Evolutionary conservation across 2,113 vertebrate genomes (phyloP).

Genomic region (Brachypodius melanocephalos): DNA sequence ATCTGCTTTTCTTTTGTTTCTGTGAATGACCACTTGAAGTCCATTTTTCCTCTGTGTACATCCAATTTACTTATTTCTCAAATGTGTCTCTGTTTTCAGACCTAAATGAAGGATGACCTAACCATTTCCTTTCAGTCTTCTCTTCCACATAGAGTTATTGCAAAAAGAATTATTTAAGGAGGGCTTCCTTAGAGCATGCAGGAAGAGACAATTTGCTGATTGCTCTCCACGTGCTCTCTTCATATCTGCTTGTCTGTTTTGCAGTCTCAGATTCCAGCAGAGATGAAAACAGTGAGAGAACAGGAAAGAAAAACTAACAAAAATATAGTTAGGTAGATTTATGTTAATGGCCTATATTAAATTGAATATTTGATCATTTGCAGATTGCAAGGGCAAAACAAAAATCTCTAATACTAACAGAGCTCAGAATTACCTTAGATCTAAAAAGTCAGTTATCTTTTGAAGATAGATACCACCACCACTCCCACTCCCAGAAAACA

Average conservation of each 20-base stretch:
- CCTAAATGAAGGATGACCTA: background rate
- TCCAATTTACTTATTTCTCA: background rate
- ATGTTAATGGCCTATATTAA: background rate
- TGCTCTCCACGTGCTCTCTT: background rate
- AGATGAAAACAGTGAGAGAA: background rate
- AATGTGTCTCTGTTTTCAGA: background rate
- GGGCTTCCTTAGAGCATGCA: background rate
- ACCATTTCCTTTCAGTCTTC: background rate
- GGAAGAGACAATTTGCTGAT: background rate
- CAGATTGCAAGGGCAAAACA: background rate
- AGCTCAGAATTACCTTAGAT: background rate
- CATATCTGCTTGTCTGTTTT: background rate
- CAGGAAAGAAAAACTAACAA: background rate
- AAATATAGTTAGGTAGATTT: background rate
- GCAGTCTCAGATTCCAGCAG: background rate
- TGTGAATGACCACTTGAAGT: background rate
- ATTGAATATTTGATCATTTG: background rate
- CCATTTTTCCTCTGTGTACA: background rate
- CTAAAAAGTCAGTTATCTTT: background rate
- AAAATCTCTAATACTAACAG: background rate
- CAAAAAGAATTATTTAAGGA: background rate
- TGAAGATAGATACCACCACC: background rate
- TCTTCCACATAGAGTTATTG: background rate
- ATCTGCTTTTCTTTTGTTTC: background rate
- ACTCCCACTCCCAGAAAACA: fast-evolving